Base-by-base conservation (phyloP, 2,888 invertebrate genomes). In the Platerodrilus igneus region DNA sequence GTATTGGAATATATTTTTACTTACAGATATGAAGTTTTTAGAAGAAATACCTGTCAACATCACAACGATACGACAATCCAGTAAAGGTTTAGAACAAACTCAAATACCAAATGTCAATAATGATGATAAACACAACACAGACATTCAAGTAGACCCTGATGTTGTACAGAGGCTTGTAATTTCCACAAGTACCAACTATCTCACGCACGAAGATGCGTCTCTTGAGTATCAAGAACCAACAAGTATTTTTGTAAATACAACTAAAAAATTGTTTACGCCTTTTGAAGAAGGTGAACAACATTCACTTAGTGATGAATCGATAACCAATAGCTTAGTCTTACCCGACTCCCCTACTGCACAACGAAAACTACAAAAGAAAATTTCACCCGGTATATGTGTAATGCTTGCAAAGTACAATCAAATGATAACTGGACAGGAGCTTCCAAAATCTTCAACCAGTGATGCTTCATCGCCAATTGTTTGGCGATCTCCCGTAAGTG, bases 171-270 rank as follows among this genome's bases (percentile, higher is more conserved):
- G 58, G 34, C 52, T 62, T 6, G 55, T 59, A 4, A 55, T 63
- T 8, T 58, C 60, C 4, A 60, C 59, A 5, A 55, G 58, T 45
- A 47, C 54, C 2, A 58, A 56, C 37, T 53, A 50, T 32, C 45
- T 58, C 8, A 53, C n/a, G n/a, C n/a, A n/a, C n/a, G n/a, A n/a
- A n/a, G n/a, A 48, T 14, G 42, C 14, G 10, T 28, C 28, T 6
- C 20, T 13, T n/a, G 3, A 16, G 8, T 5, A 15, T 14, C 15
- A 32, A 38, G 27, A 20, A 9, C 63, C 73, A 1, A 60, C 66
- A 26, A 85, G 83, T 59, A 76, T 87, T 1, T 83, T 87, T 48
- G 83, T 87, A 0, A 86, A 84, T 64, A 88, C 87, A 0, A 86
- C 84, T 23, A 74, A 86, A 36, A 86, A 85, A 69, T 77, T 87